Evolutionary conservation across 2,113 vertebrate species (phyloP).

Genomic region (Coptodon rendalli): DNA sequence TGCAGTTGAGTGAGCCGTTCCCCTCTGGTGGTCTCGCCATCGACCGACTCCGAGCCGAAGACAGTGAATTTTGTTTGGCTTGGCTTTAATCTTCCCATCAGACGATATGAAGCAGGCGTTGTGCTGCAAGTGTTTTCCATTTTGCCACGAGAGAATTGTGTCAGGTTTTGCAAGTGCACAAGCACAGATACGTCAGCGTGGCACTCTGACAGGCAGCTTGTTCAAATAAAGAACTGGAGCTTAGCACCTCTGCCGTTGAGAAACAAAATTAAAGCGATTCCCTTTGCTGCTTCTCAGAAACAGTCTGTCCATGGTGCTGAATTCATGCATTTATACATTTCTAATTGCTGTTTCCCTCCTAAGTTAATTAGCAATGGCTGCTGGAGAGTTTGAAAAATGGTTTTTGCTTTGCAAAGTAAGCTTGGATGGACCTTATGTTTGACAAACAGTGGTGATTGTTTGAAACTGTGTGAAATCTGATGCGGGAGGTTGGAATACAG

Average conservation of each 20-base stretch:
- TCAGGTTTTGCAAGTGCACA: conserved; percentile 52
- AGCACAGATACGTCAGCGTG: conserved; percentile 24
- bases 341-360: neutral
- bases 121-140: conserved; percentile 51
- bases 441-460: conserved; percentile 5
- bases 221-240: conserved; percentile 59
- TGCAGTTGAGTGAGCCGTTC: conserved; percentile 20
- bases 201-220: conserved; percentile 65
- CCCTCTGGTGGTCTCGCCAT: conserved; percentile 60
- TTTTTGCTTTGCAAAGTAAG: neutral
- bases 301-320: conserved; percentile 34
- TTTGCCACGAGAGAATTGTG: conserved; percentile 44
- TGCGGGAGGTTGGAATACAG: neutral
- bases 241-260: neutral
- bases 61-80: conserved; percentile 51
- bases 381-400: conserved; percentile 18
- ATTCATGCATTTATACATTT: conserved; percentile 22
- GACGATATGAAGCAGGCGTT: conserved; percentile 28
- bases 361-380: conserved; percentile 32
- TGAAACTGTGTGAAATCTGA: conserved; percentile 35
- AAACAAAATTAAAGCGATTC: conserved; percentile 53
- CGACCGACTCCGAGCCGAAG: conserved; percentile 18
- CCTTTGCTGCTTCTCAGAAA: conserved; percentile 1
- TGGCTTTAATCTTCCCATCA: conserved; percentile 61
- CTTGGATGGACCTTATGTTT: conserved; percentile 14